These are phyloP conservation scores for Heliconius congener DNA, from an alignment of 1,140 invertebrate species.

Conservation along the genomic window DNA sequence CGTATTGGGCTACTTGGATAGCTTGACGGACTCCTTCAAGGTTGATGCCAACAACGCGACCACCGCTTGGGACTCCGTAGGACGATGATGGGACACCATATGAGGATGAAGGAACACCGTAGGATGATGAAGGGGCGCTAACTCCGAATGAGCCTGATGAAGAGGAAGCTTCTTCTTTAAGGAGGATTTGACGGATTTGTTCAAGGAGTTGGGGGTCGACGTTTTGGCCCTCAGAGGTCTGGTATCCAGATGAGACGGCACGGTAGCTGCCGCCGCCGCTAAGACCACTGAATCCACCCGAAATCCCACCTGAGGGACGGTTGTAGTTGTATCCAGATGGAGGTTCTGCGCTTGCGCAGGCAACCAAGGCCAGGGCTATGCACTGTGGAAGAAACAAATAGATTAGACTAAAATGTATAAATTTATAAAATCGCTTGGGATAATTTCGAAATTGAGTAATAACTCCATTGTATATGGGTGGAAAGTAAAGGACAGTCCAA, in stretches of 20 bases:
- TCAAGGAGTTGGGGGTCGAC: conserved; percentile 88
- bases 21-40: conserved; percentile 89
- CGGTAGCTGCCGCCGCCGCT: conserved; percentile 79
- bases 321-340: conserved; percentile 79
- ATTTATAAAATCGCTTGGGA: not conserved
- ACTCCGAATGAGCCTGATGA: conserved; percentile 74
- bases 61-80: conserved; percentile 83
- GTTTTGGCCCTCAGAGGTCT: conserved; percentile 87
- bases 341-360: conserved; percentile 71
- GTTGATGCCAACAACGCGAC: conserved; percentile 87
- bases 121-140: conserved; percentile 82
- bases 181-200: conserved; percentile 88
- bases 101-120: conserved; percentile 82
- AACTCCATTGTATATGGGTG: no score
- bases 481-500: no score
- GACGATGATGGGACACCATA: conserved; percentile 84
- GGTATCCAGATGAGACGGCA: conserved; percentile 85
- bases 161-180: conserved; percentile 86
- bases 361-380: conserved; percentile 79
- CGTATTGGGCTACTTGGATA: conserved; percentile 88
- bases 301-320: conserved; percentile 66
- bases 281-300: conserved; percentile 81
- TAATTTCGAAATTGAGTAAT: no score
- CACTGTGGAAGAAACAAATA: conserved; percentile 60
- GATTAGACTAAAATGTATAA: not conserved